phyloP scores from a whole-genome alignment of 2,113 vertebrate genomes.

The Heterotis niloticus region DNA sequence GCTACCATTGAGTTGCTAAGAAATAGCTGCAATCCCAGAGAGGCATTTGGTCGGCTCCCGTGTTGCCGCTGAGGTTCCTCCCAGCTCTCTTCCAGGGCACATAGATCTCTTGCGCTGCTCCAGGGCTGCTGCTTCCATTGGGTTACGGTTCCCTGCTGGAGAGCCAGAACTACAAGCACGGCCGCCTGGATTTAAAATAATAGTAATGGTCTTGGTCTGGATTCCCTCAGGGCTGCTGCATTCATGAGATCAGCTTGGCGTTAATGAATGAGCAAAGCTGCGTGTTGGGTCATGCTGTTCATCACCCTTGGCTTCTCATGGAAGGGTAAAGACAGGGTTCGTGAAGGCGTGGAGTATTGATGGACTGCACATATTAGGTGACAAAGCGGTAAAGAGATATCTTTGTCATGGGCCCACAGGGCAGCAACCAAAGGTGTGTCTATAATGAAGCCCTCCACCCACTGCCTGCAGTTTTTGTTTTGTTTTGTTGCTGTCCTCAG shows the following conservation, averaged over 20 bases:
- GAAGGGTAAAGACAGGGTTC: background rate
- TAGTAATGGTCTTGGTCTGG: conserved; percentile 58
- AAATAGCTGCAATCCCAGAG: too few relatives aligned
- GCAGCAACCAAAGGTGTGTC: background rate
- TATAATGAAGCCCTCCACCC: background rate
- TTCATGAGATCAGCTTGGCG: conserved; percentile 35
- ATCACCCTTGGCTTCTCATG: conserved; percentile 41
- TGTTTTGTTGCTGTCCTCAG: conserved; percentile 11
- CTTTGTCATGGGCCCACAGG: background rate
- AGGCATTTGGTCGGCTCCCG: too few relatives aligned
- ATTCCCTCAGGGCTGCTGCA: conserved; percentile 54
- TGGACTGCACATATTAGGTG: background rate
- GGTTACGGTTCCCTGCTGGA: background rate
- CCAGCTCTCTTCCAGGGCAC: too few relatives aligned
- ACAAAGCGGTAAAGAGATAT: background rate
- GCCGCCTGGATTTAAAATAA: conserved; percentile 40
- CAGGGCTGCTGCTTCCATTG: too few relatives aligned
- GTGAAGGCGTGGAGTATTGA: background rate
- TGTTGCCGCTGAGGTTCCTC: too few relatives aligned
- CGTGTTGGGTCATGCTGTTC: conserved; percentile 42
- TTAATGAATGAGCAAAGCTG: conserved; percentile 48
- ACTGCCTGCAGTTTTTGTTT: conserved; percentile 18
- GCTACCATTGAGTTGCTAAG: too few relatives aligned
- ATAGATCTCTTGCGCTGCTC: too few relatives aligned
- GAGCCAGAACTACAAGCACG: conserved; percentile 33